These are phyloP conservation scores for Hydrotaea cyrtoneurina DNA, from an alignment of 2,888 invertebrate genomes.

Conservation along the genomic window DNA sequence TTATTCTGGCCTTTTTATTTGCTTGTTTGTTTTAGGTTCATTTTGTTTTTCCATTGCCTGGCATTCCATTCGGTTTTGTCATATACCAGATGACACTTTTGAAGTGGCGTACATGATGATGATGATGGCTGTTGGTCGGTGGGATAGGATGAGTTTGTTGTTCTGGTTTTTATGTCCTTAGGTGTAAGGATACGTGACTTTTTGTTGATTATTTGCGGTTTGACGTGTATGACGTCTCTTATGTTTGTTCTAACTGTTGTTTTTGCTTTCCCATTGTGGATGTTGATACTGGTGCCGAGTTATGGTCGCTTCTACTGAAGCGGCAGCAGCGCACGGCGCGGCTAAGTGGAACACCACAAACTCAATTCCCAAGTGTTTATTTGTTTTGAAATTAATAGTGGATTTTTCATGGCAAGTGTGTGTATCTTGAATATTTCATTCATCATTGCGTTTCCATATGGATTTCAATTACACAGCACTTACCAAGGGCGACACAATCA, in stretches of 20 bases:
- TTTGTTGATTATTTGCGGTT: conserved; percentile 64
- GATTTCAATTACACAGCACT: neutral
- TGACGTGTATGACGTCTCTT: conserved; percentile 33
- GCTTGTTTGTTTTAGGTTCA: conserved; percentile 30
- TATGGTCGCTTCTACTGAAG: neutral
- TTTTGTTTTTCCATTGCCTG: conserved; percentile 25
- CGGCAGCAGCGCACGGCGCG: neutral
- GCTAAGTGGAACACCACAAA: conserved; percentile 32
- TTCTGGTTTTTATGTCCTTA: conserved; percentile 62
- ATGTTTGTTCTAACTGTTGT: conserved; percentile 36
- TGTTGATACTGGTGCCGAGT: conserved; percentile 18
- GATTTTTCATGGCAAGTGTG: neutral
- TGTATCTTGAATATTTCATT: conserved; percentile 9
- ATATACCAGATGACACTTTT: conserved; percentile 46
- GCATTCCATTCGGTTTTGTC: conserved; percentile 16
- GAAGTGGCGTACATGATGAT: conserved; percentile 23
- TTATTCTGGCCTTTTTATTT: conserved; percentile 18
- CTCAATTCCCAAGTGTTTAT: conserved; percentile 43
- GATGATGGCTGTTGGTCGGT: conserved; percentile 30
- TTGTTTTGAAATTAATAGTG: conserved; percentile 41
- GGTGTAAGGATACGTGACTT: conserved; percentile 66
- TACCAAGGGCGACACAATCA: neutral
- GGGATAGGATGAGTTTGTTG: conserved; percentile 29
- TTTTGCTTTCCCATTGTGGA: conserved; percentile 26
- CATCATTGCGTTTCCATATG: neutral